These are phyloP conservation scores for Mesorhabditis spiculigera DNA, from an alignment of 2,888 invertebrate genomes.

Conservation along the genomic window DNA sequence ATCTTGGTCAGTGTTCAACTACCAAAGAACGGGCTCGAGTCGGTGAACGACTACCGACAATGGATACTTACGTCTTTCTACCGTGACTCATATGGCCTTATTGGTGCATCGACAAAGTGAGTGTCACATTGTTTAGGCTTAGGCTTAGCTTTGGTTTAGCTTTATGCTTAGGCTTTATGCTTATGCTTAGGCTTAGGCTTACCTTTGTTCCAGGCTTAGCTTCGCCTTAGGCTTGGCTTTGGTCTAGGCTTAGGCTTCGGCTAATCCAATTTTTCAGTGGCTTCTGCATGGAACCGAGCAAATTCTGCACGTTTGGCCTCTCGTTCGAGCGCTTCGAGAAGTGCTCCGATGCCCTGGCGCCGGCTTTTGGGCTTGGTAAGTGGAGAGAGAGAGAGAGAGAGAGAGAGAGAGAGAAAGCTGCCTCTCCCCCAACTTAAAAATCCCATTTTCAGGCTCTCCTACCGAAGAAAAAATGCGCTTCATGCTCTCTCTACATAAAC, in stretches of 20 bases:
- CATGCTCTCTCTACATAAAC: background rate
- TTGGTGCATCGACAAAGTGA: background rate
- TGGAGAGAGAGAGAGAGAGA: background rate
- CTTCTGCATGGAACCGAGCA: background rate
- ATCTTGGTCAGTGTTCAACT: background rate
- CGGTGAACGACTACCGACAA: background rate
- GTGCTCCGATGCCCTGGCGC: background rate
- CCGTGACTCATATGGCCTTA: background rate
- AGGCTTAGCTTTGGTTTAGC: background rate
- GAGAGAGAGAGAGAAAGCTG: no score
- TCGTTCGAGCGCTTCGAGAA: background rate
- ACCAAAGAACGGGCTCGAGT: background rate
- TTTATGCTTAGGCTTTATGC: no score
- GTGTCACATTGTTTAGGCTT: background rate
- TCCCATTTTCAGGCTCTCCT: slow-evolving; percentile 3
- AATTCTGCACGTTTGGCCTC: background rate
- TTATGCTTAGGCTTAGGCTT: background rate
- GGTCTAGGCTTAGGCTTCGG: background rate
- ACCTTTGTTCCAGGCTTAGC: background rate
- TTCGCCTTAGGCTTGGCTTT: background rate
- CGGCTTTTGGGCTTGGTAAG: slow-evolving; percentile 3
- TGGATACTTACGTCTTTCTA: background rate
- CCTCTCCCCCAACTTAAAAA: background rate
- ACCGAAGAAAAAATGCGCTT: background rate
- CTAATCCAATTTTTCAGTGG: background rate